phyloP scores from a whole-genome alignment of 2,797 vertebrate genomes.

The Ciconia nigra region DNA sequence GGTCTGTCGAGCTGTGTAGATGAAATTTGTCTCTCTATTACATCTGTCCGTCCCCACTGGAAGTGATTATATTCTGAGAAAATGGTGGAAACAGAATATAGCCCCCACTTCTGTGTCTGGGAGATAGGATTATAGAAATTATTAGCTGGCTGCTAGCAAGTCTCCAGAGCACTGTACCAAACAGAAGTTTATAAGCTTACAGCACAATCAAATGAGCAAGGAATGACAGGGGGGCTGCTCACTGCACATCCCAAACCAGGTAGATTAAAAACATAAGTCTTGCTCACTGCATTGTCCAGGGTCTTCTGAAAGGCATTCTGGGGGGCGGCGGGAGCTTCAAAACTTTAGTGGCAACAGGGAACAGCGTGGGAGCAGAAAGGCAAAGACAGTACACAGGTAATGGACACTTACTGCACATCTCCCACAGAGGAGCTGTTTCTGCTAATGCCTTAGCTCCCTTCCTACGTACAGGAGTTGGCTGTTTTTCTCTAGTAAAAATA shows the following conservation, averaged over 20 bases:
- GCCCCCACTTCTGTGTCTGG: not conserved
- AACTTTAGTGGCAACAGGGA: not conserved
- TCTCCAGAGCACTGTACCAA: not conserved
- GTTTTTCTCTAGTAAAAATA: not conserved
- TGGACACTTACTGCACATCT: not conserved
- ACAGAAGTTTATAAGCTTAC: not conserved
- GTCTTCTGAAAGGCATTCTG: not conserved
- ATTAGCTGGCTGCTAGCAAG: not conserved
- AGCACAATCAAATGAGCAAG: not conserved
- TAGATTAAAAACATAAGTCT: not conserved
- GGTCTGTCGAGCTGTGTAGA: fast-evolving
- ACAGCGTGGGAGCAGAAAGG: not conserved
- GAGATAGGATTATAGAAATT: not conserved
- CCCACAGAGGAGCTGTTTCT: not conserved
- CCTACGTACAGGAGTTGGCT: fast-evolving
- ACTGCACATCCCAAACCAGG: not conserved
- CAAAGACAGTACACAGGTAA: not conserved
- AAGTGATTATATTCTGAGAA: not conserved
- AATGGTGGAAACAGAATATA: not conserved
- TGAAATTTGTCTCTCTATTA: not conserved
- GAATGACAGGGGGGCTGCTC: not conserved
- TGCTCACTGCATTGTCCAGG: not conserved
- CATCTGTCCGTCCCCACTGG: not conserved
- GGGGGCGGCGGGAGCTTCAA: not conserved
- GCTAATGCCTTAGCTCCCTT: not conserved